Evolutionary conservation across 1,140 invertebrate genomes (phyloP).

Genomic region (Nylanderia fulva): DNA sequence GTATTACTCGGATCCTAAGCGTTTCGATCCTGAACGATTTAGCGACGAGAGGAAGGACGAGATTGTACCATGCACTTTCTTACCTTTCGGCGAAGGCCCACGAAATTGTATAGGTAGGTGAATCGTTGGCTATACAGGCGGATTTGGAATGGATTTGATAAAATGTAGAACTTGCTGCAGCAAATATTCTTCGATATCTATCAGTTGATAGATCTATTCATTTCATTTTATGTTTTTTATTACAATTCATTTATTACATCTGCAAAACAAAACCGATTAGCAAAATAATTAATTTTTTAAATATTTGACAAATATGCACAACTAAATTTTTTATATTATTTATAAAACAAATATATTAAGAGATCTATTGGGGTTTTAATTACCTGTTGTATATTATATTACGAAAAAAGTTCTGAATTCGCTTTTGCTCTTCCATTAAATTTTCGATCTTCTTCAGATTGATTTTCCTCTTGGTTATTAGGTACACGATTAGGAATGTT

Average conservation of each 20-base stretch:
- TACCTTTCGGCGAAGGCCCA: conserved; percentile 79
- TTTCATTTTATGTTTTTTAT: no score
- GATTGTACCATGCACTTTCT: conserved; percentile 66
- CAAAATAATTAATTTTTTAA: not conserved
- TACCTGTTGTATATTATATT: not conserved
- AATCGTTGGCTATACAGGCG: not conserved
- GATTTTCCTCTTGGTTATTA: conserved; percentile 55
- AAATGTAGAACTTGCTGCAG: not conserved
- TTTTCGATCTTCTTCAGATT: not conserved
- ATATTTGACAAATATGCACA: not conserved
- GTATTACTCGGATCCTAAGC: conserved; percentile 82
- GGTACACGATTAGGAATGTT: conserved; percentile 88
- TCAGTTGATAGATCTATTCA: not conserved
- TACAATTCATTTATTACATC: not conserved
- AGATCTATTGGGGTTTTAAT: not conserved
- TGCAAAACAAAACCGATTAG: not conserved
- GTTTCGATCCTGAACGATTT: conserved; percentile 86
- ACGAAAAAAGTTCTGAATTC: not conserved
- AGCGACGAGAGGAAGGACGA: conserved; percentile 77
- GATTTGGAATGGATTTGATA: not conserved
- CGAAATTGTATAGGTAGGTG: conserved; percentile 77
- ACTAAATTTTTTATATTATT: not conserved
- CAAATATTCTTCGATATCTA: not conserved
- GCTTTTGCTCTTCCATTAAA: not conserved
- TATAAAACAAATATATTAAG: not conserved